These are phyloP conservation scores for Luperina testacea DNA, from an alignment of 2,888 invertebrate genomes.

Conservation along the genomic window DNA sequence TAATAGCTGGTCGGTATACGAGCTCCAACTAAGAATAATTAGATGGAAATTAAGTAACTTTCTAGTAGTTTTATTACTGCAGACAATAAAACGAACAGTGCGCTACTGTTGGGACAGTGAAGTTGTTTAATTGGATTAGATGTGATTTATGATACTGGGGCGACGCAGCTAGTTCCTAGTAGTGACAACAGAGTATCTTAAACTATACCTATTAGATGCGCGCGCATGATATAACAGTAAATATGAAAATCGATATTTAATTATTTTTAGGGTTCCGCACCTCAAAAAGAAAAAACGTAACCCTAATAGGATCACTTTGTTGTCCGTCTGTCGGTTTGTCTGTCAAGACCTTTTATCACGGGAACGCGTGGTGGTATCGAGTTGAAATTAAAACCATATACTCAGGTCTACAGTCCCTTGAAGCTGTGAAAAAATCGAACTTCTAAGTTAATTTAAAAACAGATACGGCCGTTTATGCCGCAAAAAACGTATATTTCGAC, in stretches of 20 bases:
- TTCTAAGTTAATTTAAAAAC: too few species aligned
- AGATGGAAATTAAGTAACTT: constrained; percentile 50
- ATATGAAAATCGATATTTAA: not conserved
- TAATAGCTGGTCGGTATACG: constrained; percentile 32
- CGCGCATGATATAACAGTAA: not conserved
- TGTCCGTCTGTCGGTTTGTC: too few species aligned
- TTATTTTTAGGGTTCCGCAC: too few species aligned
- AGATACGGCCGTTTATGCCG: too few species aligned
- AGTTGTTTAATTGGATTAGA: constrained; percentile 46
- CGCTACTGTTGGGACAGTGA: constrained; percentile 20
- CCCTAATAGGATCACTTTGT: too few species aligned
- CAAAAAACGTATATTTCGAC: too few species aligned
- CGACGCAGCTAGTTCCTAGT: not conserved
- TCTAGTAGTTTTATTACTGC: constrained; percentile 45
- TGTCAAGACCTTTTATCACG: too few species aligned
- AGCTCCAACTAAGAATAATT: constrained; percentile 45
- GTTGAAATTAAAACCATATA: too few species aligned
- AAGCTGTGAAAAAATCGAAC: too few species aligned
- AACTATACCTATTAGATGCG: not conserved
- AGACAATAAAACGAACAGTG: constrained; percentile 41
- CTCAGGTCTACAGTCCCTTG: too few species aligned
- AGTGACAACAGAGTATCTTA: not conserved
- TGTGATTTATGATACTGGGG: constrained; percentile 44
- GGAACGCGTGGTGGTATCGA: too few species aligned
- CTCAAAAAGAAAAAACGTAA: too few species aligned